Evolutionary conservation across 1,140 invertebrate genomes (phyloP), one percentile per base, ranked within the genome.

Genomic region (Hormaphis cornu): DNA sequence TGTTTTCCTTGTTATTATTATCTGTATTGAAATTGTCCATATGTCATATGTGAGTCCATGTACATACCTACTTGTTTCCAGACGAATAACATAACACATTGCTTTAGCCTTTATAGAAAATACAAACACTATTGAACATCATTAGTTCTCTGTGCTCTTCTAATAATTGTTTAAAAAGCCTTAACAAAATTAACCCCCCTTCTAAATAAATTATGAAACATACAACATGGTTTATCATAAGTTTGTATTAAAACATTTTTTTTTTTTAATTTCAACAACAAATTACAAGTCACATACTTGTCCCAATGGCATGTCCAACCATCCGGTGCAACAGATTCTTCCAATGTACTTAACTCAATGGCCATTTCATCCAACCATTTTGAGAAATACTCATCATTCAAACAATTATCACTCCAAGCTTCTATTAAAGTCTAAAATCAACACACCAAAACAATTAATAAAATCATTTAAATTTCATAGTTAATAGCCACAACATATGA

Each of bases 241-340:
- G 28, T 46, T 44, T 61, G 5, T 28, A 9, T 30, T 18, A 10
- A 46, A 63, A 33, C n/a, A 63, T 44, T 63, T 46, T 63, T 24
- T 63, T 61, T 61, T 10, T 9, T 30, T 46, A 63, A 46, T 63
- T 1, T 63, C 16, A 63, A 63, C 14, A 40, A 40, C 37, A 44
- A 42, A 63, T 48, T 48, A 50, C 7, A 48, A 14, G 2, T 14
- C n/a, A 66, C 82, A 78, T 88, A 89, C 86, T 86, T 88, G 84
- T 87, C 84, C 87, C 87, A 89, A 72, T 85, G 82, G 77, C 86
- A 85, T 58, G 81, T 80, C 86, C 86, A 89, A 73, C 86, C 86
- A 28, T 79, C 76, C 10, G 86, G 86, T n/a, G 84, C 83, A 10
- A 84, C 85, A 40, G 81, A 81, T 75, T 82, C 78, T 76, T 86